Base-by-base conservation (phyloP, 2,888 invertebrate species). In the Leptinotarsa juncta region DNA sequence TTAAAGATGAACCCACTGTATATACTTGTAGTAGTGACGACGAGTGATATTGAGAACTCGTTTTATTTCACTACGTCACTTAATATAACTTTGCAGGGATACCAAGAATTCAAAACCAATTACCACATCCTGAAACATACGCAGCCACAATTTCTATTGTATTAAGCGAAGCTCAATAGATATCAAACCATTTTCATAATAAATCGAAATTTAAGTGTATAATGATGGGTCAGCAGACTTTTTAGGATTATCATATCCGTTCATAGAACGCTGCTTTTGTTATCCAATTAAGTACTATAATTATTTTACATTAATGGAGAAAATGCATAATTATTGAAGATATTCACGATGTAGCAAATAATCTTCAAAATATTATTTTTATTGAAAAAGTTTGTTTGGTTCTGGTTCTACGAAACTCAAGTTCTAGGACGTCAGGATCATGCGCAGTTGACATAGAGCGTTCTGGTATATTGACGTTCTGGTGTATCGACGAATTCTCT, bases 91-190 rank as follows among this genome's bases (percentile, higher is more conserved):
- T 55, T 3, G 26, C 5, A 15, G 26, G 32, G 16, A 62, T 62
- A 32, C 62, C 12, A n/a, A 5, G 62, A 62, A 62, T n/a, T 62
- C 32, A 16, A n/a, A 62, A n/a, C 18, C 4, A 62, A 20, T 57
- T 32, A 62, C 62, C 62, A 62, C 42, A 62, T 62, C 62, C 62
- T 62, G 62, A n/a, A 32, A 32, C 32, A 62, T 32, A n/a, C 32
- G 10, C 12, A 62, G 10, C 16, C 42, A 42, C 42, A 42, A 42
- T 42, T 42, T 42, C 42, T 42, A 62, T n/a, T n/a, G 62, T 42
- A 57, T 32, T 2, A 18, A 32, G 42, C 10, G 42, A 42, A 42
- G n/a, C n/a, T 32, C 3, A 18, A 62, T 62, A 62, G n/a, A n/a
- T 42, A 62, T 62, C 12, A 57, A 10, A 14, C 57, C 57, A 57